Evolutionary conservation across 1,140 invertebrate genomes (phyloP).

Genomic region (Brachionus paranguensis): DNA sequence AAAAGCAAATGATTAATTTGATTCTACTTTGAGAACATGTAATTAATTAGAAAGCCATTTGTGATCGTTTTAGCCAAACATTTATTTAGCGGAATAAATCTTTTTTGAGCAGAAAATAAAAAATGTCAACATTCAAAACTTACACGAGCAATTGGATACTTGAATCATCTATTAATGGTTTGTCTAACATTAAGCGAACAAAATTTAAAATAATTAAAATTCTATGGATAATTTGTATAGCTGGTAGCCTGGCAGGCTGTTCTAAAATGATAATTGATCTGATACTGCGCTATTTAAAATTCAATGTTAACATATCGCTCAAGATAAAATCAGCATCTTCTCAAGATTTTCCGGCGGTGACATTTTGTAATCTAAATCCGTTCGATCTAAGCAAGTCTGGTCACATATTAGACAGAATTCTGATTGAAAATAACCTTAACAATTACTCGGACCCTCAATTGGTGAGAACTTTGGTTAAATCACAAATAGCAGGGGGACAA

Average conservation of each 20-base stretch:
- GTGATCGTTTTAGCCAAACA: neutral
- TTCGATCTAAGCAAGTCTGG: constrained; percentile 20
- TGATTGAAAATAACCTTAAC: neutral
- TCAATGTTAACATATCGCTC: neutral
- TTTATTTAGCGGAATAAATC: neutral
- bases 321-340: neutral
- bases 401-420: neutral
- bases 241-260: neutral
- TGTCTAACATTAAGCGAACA: neutral
- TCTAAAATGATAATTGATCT: neutral
- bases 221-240: neutral
- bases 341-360: constrained; percentile 53
- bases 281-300: neutral
- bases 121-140: neutral
- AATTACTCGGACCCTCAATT: constrained; percentile 40
- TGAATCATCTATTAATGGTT: neutral
- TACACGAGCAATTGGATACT: neutral
- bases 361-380: constrained; percentile 54
- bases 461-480: constrained; percentile 42
- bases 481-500: constrained; percentile 11
- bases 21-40: neutral
- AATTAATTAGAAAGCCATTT: neutral
- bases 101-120: neutral
- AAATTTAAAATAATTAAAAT: constrained; percentile 16
- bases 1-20: neutral